Conservation (phyloP, 2,797 vertebrate species). For the Pseudochaenichthys georgianus region DNA sequence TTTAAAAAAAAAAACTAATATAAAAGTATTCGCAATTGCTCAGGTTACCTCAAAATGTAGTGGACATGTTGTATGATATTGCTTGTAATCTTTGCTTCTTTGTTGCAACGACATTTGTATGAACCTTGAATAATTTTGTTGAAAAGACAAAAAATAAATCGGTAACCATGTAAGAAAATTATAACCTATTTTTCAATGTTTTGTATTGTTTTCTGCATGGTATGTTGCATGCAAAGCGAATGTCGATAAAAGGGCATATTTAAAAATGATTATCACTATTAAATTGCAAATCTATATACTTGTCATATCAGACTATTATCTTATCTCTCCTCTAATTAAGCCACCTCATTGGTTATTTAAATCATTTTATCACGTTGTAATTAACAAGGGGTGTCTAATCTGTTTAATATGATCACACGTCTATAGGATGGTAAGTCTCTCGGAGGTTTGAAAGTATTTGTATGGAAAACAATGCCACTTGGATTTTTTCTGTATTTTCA, state of each 20-base stretch:
- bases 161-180: slow-evolving; percentile 67
- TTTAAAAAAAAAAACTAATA: slow-evolving; percentile 61
- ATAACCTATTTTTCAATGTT: slow-evolving; percentile 35
- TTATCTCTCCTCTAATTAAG: slow-evolving; percentile 92
- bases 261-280: slow-evolving; percentile 79
- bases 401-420: slow-evolving; percentile 88
- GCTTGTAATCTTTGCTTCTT: slow-evolving; percentile 86
- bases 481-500: neutral
- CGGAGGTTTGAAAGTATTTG: slow-evolving; percentile 20
- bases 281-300: slow-evolving; percentile 84
- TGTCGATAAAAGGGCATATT: slow-evolving; percentile 82
- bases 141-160: slow-evolving; percentile 86
- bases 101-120: slow-evolving; percentile 89
- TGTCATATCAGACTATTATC: slow-evolving; percentile 90
- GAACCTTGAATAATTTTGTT: slow-evolving; percentile 76
- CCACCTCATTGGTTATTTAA: slow-evolving; percentile 90
- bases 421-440: slow-evolving; percentile 78
- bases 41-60: slow-evolving; percentile 76
- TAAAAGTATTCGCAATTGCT: slow-evolving; percentile 85
- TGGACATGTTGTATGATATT: slow-evolving; percentile 57
- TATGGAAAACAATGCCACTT: slow-evolving; percentile 20
- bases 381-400: slow-evolving; percentile 93
- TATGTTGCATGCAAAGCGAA: slow-evolving; percentile 75
- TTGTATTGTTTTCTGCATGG: slow-evolving; percentile 80
- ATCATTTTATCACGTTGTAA: slow-evolving; percentile 93